Evolutionary conservation across 2,113 vertebrate species (phyloP), one percentile per base, ranked within the genome.

Genomic region (Triplophysa dalaica): DNA sequence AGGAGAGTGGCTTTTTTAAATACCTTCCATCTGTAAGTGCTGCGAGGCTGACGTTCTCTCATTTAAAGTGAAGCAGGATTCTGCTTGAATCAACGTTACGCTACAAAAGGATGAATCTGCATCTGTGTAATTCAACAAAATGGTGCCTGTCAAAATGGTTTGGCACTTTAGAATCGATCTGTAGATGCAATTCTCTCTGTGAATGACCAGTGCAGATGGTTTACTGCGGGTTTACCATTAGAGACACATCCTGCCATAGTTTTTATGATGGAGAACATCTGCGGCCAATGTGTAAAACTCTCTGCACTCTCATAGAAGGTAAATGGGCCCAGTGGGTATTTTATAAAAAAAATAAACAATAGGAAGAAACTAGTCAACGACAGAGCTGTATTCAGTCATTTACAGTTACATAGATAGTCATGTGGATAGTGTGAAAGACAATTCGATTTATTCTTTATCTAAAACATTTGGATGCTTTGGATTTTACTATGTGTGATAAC

Each of bases 1-100:
- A 16, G 48, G 26, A 78, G 60, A 81, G 81, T 70, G 43, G 73
- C 79, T 58, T 50, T 50, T 14, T 56, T 82, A 54, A 79, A 82
- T 64, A 74, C 65, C 72, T 75, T 24, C 68, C 67, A 16, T 61
- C 69, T 68, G 45, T 63, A 75, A 74, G 70, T 74, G 21, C 22
- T 1, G 11, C 1, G 6, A 4, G 21, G 22, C 69, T 70, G 52
- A 22, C 52, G 2, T 43, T 75, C 58, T 63, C 41, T 41, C 10
- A 13, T 26, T 75, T 74, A n/a, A n/a, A 67, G 41, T 75, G 3
- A 7, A 38, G 21, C 38, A 21, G 21, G 43, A 50, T 63, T 63
- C 41, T 8, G 8, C 73, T 63, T 75, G 62, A 21, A n/a, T 61
- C 60, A 62, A 26, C 17, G 17, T 33, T 61, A 63, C 26, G 21